Base-by-base conservation (phyloP, 2,888 invertebrate genomes). In the Xiphydria camelus region DNA sequence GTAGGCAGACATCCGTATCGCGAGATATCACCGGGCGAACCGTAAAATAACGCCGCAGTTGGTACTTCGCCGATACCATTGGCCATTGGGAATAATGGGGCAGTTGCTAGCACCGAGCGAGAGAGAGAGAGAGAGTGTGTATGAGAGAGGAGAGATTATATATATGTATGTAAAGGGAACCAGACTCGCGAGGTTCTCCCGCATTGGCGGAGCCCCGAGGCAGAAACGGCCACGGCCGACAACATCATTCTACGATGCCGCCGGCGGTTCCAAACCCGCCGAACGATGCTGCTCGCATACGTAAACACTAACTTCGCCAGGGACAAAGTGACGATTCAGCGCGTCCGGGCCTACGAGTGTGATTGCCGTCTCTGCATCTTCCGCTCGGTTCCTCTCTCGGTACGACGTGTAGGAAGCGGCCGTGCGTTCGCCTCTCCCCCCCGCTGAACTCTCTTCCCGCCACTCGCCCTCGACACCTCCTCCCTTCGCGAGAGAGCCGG, bases 151-250 rank as follows among this genome's bases (percentile, higher is more conserved):
- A n/a, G n/a, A n/a, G n/a, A n/a, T n/a, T n/a, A n/a, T n/a, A n/a
- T n/a, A n/a, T n/a, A n/a, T n/a, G n/a, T n/a, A n/a, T 15, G 15
- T 17, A 34, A 12, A 29, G 29, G 10, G 29, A 41, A 53, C 45
- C 50, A 33, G 46, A 45, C 45, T 37, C 42, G 45, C n/a, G 45
- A 46, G 50, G 47, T 53, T 59, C 63, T 62, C 62, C 68, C 64
- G 65, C 64, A 65, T 63, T 62, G 60, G 57, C 59, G 62, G 41
- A 49, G 61, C 54, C 70, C 55, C 41, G 39, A 42, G 66, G 69
- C 62, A 38, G 56, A 68, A 66, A 61, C 69, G 68, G 68, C 73
- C 73, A 73, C 68, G 71, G 70, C 70, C 73, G 68, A 70, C 72
- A 70, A 73, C 70, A 68, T 73, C 71, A 66, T 69, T 73, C 64